Percentiles rank a stretch among this genome's conserved stretches.
These are phyloP conservation scores for Alces alces DNA, from an alignment of 2,113 vertebrate genomes.

Conservation along the genomic window DNA sequence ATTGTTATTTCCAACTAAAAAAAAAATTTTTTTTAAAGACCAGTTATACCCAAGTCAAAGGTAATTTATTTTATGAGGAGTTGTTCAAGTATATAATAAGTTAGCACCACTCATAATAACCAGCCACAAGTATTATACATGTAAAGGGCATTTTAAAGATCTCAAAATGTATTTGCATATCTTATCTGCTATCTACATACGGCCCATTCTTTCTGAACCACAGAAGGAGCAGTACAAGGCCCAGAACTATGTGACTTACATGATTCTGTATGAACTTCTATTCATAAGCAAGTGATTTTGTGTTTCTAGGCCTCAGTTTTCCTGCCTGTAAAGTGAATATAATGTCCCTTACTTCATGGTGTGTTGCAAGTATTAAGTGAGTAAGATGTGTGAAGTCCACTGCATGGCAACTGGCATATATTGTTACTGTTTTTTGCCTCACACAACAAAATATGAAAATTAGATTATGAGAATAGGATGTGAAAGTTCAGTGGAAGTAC, in stretches of 20 bases:
- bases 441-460: background rate
- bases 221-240: background rate
- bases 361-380: background rate
- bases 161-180: background rate
- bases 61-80: background rate
- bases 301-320: background rate
- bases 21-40: background rate
- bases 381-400: background rate
- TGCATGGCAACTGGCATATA: background rate
- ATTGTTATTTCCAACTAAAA: background rate
- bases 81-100: background rate
- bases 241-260: fast-evolving
- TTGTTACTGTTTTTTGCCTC: background rate
- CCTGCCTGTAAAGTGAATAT: background rate
- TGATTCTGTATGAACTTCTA: background rate
- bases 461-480: background rate
- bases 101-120: background rate
- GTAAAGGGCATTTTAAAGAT: background rate
- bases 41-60: background rate
- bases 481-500: background rate
- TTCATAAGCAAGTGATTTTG: background rate
- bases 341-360: background rate
- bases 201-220: background rate
- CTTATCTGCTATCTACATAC: too few species aligned
- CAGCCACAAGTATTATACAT: background rate